Evolutionary conservation across 2,888 invertebrate genomes (phyloP), one percentile per base, ranked within the genome.

Genomic region (Bellardia bayeri): DNA sequence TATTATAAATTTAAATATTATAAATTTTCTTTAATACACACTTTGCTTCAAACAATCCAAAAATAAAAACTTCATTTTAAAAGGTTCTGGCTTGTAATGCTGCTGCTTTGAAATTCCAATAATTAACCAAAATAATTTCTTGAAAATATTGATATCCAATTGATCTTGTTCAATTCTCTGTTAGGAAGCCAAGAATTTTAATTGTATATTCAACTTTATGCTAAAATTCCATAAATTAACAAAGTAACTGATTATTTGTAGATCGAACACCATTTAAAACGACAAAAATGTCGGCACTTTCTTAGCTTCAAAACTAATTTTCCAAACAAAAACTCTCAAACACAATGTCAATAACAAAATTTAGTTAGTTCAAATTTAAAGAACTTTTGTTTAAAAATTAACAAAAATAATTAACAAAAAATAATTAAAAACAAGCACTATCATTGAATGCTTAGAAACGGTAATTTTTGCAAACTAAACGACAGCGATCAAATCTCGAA

Each of bases 401-500:
- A n/a, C 1, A 51, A 51, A 6, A 51, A 51, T 1, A 23, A 23
- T 23, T 23, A 23, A 23, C 23, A 23, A n/a, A 51, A 5, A n/a
- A n/a, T 51, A n/a, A n/a, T 51, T 56, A 23, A 56, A 56, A 56
- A 51, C 61, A 69, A 80, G n/a, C 30, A 61, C 61, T 42, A 71
- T 40, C 56, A 37, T 71, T 69, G 58, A 71, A 45, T 54, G 14
- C 33, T 82, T 74, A 79, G 72, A 68, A 82, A 64, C 76, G 82
- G 51, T 76, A 84, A 84, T 87, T 23, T 56, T 9, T 89, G 63
- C 74, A 63, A 87, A 88, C 78, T 87, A 72, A 81, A 45, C 82
- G 82, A 68, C 72, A 81, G 13, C 84, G 81, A 89, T 90, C 90
- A 86, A 91, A 91, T 91, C 91, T 90, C 89, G 90, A 90, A 90